Evolutionary conservation across 2,888 invertebrate species (phyloP), one percentile per base, ranked within the genome.

Genomic region (Craniophora ligustri): DNA sequence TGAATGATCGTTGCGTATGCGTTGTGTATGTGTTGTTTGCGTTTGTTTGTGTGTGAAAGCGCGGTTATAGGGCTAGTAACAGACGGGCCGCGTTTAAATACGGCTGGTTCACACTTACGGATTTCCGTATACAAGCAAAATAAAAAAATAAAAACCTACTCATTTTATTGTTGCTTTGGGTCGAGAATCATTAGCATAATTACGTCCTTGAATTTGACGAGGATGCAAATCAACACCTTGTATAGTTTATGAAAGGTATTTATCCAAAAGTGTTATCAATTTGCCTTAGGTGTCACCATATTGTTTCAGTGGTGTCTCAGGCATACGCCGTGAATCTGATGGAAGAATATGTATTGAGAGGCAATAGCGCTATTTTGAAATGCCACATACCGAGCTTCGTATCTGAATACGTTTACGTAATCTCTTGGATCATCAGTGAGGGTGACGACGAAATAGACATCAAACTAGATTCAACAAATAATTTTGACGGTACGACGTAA

Each of bases 331-430:
- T 97, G 80, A 98, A 98, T 95, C 96, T 98, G 82, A 97, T 98
- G 97, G 98, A 98, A 88, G 98, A 98, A 92, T 97, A 98, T 92
- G 97, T 98, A 75, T 95, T 98, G 79, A 95, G 96, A 87, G 98
- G 98, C 81, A 98, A 98, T 93, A 96, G 97, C 78, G 98, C 97
- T 80, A 96, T 98, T 89, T 94, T 98, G 87, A 98, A 98, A 95
- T 98, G 98, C 94, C 97, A 97, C 93, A 97, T 98, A 89, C 98
- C 98, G 79, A 97, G 97, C 94, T 98, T 98, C 94, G 97, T 98
- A 75, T 97, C 97, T 82, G 98, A 98, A 94, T 98, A 97, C 91
- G 97, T 98, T 81, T 94, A 93, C 82, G 97, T 98, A 79, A 95
- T 95, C 76, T 96, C 97, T 77, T 98, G 98, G 98, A 95, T 97